These are phyloP conservation scores for Ophion ellenae DNA, from an alignment of 2,888 invertebrate species.

Conservation along the genomic window DNA sequence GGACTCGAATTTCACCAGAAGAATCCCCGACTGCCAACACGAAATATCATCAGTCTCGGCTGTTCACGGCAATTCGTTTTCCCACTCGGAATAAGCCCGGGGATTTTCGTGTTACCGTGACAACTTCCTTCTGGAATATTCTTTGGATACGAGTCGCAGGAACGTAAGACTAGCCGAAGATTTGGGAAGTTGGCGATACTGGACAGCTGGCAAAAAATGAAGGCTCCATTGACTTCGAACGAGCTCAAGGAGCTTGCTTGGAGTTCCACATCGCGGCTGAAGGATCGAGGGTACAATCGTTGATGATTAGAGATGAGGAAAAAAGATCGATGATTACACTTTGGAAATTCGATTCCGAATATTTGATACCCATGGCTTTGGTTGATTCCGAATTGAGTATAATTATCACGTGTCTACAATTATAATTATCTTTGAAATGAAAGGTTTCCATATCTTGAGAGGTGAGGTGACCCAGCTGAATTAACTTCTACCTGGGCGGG, in stretches of 20 bases:
- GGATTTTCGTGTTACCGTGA: constrained; percentile 16
- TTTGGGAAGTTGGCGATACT: background rate
- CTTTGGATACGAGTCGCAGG: background rate
- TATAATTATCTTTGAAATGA: no score
- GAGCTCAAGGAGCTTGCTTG: background rate
- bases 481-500: no score
- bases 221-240: background rate
- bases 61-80: constrained; percentile 27
- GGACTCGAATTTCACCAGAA: constrained; percentile 59
- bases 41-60: constrained; percentile 36
- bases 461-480: no score
- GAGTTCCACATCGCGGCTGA: background rate
- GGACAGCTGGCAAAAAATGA: background rate
- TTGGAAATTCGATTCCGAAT: no score
- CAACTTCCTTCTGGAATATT: background rate
- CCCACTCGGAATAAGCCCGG: constrained; percentile 1
- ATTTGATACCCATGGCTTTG: no score
- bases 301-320: background rate
- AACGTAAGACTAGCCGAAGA: background rate
- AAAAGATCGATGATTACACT: no score
- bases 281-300: background rate
- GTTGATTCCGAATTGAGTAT: no score
- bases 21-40: constrained; percentile 35
- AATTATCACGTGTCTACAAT: no score
- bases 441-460: no score